A percentile compares a stretch with the other conserved stretches of the same genome.
phyloP scores from a whole-genome alignment of 2,113 vertebrate genomes.

The Myodes glareolus region DNA sequence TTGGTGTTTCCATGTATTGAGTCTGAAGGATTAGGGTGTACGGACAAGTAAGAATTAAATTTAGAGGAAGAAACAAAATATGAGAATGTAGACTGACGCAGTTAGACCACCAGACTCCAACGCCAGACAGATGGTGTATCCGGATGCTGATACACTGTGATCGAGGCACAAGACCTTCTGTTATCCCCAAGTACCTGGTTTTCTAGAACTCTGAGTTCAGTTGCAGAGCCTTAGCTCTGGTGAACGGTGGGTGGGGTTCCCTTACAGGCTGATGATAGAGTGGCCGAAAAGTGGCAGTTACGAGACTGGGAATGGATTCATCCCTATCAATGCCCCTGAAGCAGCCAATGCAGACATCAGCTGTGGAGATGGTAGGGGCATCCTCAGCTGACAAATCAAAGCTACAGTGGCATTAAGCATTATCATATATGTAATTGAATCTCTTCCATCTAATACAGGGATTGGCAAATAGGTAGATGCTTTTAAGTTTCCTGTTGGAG shows the following conservation, averaged over 20 bases:
- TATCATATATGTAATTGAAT: not conserved
- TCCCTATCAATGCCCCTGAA: not conserved
- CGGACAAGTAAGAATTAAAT: not conserved
- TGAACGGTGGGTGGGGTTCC: not conserved
- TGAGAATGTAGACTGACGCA: not conserved
- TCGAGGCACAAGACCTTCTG: not conserved
- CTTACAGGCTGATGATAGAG: not conserved
- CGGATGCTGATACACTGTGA: not conserved
- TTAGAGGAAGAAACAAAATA: not conserved
- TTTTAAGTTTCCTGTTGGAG: not conserved
- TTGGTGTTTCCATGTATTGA: not conserved
- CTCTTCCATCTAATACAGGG: not conserved
- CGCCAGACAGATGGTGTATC: not conserved
- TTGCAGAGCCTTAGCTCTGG: not conserved
- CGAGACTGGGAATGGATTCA: not conserved
- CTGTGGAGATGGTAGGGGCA: not conserved
- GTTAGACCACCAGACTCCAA: not conserved
- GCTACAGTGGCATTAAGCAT: not conserved
- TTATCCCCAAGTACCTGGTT: not conserved
- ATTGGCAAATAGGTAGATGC: not conserved
- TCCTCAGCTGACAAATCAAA: not conserved
- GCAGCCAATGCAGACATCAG: not conserved
- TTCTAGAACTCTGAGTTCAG: not conserved
- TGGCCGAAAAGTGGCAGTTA: not conserved
- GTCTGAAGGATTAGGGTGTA: not conserved